Evolutionary conservation across 1,140 invertebrate genomes (phyloP).

Genomic region (Drosophila littoralis): DNA sequence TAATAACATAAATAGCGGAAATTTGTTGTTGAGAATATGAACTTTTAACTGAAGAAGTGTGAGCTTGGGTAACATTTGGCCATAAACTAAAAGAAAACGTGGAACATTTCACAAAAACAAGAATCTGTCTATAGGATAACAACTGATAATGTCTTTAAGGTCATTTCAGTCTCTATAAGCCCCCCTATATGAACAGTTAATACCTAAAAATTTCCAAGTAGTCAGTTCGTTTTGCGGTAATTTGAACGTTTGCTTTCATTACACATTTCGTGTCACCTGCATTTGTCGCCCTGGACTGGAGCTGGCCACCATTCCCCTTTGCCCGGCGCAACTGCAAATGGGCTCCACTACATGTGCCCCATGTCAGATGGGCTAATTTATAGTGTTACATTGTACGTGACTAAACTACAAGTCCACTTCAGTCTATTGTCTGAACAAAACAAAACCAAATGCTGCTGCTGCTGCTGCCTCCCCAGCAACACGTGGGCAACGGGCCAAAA

Average conservation of each 20-base stretch:
- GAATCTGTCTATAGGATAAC: background rate
- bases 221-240: conserved; percentile 6
- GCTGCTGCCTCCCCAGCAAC: conserved; percentile 22
- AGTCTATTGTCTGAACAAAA: conserved; percentile 44
- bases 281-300: conserved; percentile 9
- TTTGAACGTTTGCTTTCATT: conserved; percentile 35
- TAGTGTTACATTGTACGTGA: conserved; percentile 66
- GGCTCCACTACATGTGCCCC: conserved; percentile 23
- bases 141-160: background rate
- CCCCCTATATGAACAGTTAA: background rate
- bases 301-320: background rate
- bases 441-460: conserved; percentile 20
- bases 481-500: conserved; percentile 45
- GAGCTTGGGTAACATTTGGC: no score
- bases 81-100: no score
- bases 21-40: no score
- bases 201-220: conserved; percentile 8
- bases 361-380: conserved; percentile 59
- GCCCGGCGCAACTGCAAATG: conserved; percentile 3
- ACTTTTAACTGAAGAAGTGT: no score
- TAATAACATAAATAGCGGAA: no score
- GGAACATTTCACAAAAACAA: no score
- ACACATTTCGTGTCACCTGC: conserved; percentile 43
- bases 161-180: no score
- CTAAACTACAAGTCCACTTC: conserved; percentile 48